Evolutionary conservation across 1,140 invertebrate species (phyloP), one percentile per base, ranked within the genome.

Genomic region (Cherax destructor): DNA sequence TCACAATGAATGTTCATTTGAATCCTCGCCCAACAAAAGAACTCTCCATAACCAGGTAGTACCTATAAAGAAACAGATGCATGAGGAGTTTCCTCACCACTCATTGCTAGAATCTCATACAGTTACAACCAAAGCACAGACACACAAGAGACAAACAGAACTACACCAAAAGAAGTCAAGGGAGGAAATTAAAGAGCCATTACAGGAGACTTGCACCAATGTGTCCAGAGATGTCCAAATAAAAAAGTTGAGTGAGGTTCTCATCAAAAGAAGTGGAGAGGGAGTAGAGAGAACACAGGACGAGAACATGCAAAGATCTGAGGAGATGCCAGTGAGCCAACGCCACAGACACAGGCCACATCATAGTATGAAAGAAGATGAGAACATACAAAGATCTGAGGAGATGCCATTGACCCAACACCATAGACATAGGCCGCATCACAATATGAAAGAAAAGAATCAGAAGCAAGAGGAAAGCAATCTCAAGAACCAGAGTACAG

Each of bases 391-490:
- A 21, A 41, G 30, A 41, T 41, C 30, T 41, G 30, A 41, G 30
- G 30, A 41, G 30, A 41, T 41, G 30, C 72, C 72, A 76, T n/a
- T 21, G 9, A 10, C 41, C 72, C 77, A 50, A 56, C 13, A 6
- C 6, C 50, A 56, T 16, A 56, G 10, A 18, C 69, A 74, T 6
- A 74, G 24, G 24, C 30, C 24, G 7, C 69, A 74, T 30, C 69
- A 74, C 21, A 10, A n/a, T 74, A 1, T 74, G 24, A 74, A 74
- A 74, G 69, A n/a, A 50, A 59, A 65, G 65, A 69, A 85, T 41
- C 41, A 83, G 52, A 83, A 65, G 81, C 13, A 61, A 21, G 47
- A 86, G 18, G 84, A 76, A 47, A 77, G 49, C n/a, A 74, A 77
- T n/a, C 30, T n/a, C 11, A 69, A 50, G 47, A 69, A 47, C 9